These are phyloP conservation scores for Diorhabda sublineata DNA, from an alignment of 1,140 invertebrate species.

Conservation along the genomic window DNA sequence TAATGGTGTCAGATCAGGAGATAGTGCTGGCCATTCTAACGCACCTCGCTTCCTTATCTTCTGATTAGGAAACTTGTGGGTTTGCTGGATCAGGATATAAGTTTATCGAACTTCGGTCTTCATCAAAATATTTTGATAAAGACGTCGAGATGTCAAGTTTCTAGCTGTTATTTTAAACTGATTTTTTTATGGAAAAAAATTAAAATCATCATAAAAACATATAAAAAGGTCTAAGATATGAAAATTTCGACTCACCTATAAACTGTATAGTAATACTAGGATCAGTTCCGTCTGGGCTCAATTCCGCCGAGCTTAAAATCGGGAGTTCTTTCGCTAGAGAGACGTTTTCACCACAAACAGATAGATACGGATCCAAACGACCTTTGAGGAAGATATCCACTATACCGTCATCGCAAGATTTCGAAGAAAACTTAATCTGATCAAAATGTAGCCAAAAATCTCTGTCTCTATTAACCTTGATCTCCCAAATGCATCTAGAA, in stretches of 20 bases:
- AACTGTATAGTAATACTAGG: slow-evolving; percentile 48
- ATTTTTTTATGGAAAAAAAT: too few relatives aligned
- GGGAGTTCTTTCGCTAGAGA: slow-evolving; percentile 71
- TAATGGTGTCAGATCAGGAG: too few relatives aligned
- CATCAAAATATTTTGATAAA: too few relatives aligned
- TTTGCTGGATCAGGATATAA: too few relatives aligned
- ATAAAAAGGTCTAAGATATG: too few relatives aligned
- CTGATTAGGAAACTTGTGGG: too few relatives aligned
- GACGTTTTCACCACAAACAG: slow-evolving; percentile 78
- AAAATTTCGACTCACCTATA: slow-evolving; percentile 28
- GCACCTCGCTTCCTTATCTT: too few relatives aligned
- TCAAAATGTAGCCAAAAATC: slow-evolving; percentile 85
- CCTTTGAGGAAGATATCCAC: slow-evolving; percentile 76
- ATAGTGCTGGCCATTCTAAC: too few relatives aligned
- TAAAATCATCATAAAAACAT: too few relatives aligned
- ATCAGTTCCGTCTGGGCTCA: slow-evolving; percentile 60
- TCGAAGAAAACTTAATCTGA: slow-evolving; percentile 74
- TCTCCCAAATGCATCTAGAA: slow-evolving; percentile 80
- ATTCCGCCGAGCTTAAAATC: slow-evolving; percentile 69
- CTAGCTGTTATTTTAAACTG: too few relatives aligned
- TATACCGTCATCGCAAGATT: slow-evolving; percentile 77
- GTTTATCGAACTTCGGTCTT: too few relatives aligned
- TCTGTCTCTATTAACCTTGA: slow-evolving; percentile 71
- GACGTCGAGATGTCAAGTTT: too few relatives aligned
- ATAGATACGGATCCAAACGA: slow-evolving; percentile 64